These are phyloP conservation scores for Popillia japonica DNA, from an alignment of 1,140 invertebrate genomes.

Conservation along the genomic window DNA sequence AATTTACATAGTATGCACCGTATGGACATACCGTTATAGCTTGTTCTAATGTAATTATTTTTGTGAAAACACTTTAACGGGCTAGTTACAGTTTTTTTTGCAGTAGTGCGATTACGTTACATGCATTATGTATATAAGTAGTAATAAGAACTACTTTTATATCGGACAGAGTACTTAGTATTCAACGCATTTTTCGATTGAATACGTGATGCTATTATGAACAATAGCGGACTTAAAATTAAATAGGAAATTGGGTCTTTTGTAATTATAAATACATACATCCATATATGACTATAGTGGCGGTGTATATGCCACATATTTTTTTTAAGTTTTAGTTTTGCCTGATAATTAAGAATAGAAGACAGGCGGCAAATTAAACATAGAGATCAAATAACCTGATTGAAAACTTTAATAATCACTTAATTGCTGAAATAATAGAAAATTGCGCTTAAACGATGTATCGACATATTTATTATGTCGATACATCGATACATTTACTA, in stretches of 20 bases:
- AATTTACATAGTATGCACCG: not conserved
- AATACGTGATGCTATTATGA: not conserved
- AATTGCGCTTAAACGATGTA: no score
- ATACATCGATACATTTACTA: no score
- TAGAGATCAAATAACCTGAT: no score
- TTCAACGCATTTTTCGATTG: not conserved
- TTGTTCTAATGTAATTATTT: not conserved
- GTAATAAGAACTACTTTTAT: constrained; percentile 1
- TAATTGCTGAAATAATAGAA: no score
- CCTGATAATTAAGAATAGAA: no score
- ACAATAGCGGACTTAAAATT: not conserved
- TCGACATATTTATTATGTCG: no score
- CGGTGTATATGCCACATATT: not conserved
- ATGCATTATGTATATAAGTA: not conserved
- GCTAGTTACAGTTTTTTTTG: not conserved
- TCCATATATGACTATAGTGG: not conserved
- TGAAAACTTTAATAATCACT: no score
- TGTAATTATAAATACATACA: not conserved
- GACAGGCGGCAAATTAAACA: no score
- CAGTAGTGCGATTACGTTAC: not conserved
- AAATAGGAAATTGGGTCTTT: not conserved
- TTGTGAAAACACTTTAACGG: not conserved
- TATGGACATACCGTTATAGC: not conserved
- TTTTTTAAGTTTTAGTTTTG: not conserved
- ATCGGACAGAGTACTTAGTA: not conserved